Conservation (phyloP, 2,797 vertebrate species). For the Molossus alvarezi region DNA sequence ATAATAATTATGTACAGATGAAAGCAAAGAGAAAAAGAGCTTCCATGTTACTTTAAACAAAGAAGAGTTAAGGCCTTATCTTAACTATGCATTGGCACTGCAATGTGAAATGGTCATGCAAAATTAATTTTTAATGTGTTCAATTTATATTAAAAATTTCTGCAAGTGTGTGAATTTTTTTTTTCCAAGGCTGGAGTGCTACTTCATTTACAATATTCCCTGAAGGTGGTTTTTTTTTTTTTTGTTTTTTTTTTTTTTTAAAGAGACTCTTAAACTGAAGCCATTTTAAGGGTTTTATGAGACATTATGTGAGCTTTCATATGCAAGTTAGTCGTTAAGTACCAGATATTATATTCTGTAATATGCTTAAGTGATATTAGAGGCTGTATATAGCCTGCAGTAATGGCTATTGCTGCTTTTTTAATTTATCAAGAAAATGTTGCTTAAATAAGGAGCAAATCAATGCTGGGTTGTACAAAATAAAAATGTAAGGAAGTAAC, state of each 20-base stretch:
- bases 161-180: constrained; percentile 93
- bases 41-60: constrained; percentile 93
- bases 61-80: constrained; percentile 93
- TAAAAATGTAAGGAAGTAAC: constrained; percentile 89
- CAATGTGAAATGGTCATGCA: constrained; percentile 94
- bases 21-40: constrained; percentile 85
- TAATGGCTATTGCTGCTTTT: constrained; percentile 97
- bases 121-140: constrained; percentile 95
- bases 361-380: constrained; percentile 96
- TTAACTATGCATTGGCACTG: constrained; percentile 93
- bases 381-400: constrained; percentile 93
- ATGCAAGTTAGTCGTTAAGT: constrained; percentile 96
- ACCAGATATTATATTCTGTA: constrained; percentile 98
- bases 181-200: constrained; percentile 92
- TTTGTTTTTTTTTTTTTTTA: constrained; percentile 89
- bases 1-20: constrained; percentile 92
- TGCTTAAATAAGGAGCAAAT: constrained; percentile 93
- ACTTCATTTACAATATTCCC: constrained; percentile 96
- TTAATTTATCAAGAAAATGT: constrained; percentile 93
- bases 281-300: constrained; percentile 95
- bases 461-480: constrained; percentile 90
- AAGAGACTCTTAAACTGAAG: constrained; percentile 94
- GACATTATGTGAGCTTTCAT: constrained; percentile 97
- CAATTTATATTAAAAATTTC: constrained; percentile 95
- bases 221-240: constrained; percentile 93